Conservation (phyloP, 2,113 vertebrate species). For the Planiliza haematocheilus region DNA sequence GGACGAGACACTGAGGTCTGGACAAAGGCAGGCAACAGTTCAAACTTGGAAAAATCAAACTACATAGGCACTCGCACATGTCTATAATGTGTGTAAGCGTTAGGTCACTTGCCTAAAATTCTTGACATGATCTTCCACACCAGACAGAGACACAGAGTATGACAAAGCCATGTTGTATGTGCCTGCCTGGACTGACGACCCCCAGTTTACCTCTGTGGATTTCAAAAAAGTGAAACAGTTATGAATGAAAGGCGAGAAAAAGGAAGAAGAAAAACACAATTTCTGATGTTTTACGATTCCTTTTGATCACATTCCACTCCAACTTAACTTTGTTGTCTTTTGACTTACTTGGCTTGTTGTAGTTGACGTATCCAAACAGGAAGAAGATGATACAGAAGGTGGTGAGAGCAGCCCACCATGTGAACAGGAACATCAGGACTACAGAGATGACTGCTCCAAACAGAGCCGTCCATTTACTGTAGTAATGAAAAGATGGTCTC, state of each 20-base stretch:
- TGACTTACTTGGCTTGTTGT: slow-evolving; percentile 82
- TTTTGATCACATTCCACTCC: no score
- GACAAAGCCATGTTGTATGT: slow-evolving; percentile 84
- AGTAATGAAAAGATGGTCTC: slow-evolving; percentile 82
- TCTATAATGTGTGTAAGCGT: background rate
- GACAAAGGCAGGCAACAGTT: background rate
- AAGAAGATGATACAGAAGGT: slow-evolving; percentile 79
- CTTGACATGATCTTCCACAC: slow-evolving; percentile 84
- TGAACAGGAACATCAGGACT: slow-evolving; percentile 85
- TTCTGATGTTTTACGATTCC: no score
- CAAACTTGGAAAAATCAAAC: background rate
- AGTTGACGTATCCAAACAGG: slow-evolving; percentile 80
- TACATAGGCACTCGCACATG: no score
- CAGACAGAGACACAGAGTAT: slow-evolving; percentile 76
- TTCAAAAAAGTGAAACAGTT: background rate
- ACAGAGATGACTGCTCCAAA: slow-evolving; percentile 80
- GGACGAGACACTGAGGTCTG: slow-evolving; percentile 85
- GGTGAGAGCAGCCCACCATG: slow-evolving; percentile 83
- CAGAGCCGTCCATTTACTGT: slow-evolving; percentile 80
- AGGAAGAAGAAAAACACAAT: background rate
- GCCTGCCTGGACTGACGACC: slow-evolving; percentile 81
- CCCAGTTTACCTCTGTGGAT: slow-evolving; percentile 83
- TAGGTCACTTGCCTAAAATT: slow-evolving; percentile 79
- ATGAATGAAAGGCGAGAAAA: background rate
- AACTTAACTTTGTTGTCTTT: background rate